Evolutionary conservation across 2,797 vertebrate genomes (phyloP), one percentile per base, ranked within the genome.

Genomic region (Myotis daubentonii): DNA sequence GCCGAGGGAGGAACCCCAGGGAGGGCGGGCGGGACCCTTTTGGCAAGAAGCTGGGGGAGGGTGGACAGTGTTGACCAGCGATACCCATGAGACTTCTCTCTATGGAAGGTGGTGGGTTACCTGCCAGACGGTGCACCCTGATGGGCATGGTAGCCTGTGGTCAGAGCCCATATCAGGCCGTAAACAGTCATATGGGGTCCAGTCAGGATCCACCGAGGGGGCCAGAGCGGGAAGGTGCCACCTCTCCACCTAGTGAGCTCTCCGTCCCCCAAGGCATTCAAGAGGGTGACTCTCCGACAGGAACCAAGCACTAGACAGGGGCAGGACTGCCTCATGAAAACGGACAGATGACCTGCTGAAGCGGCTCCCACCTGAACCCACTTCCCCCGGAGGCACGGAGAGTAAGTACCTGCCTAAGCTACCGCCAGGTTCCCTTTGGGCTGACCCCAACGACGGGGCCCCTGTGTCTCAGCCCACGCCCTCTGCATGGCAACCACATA

Each of bases 11-110:
- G 30, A n/a, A 25, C 6, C 6, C 8, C 0, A 5, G 82, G 17
- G 3, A 75, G 25, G 22, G 30, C 0, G 19, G 41, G 36, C n/a
- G 30, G 47, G 8, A 16, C 13, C 38, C 62, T 82, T 74, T 33
- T 4, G n/a, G 20, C 1, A 2, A 57, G 49, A 33, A 57, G 11
- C n/a, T 15, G 3, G 38, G 57, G 49, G 13, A 53, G 49, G 25
- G 5, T 8, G 36, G 28, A 70, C 8, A 20, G 0, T 0, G 12
- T 0, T 36, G 28, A 38, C 20, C 10, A 1, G 3, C 19, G 3
- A 10, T 1, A 1, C 11, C 30, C 68, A 2, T 0, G 28, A 28
- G 30, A 17, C 53, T 62, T 47, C 8, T 51, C 4, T 70, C 74
- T 44, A 0, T 36, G 36, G 78, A 38, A 55, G 23, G 9, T 0